Conservation (phyloP, 2,888 invertebrate genomes). For the Aphidius colemani region DNA sequence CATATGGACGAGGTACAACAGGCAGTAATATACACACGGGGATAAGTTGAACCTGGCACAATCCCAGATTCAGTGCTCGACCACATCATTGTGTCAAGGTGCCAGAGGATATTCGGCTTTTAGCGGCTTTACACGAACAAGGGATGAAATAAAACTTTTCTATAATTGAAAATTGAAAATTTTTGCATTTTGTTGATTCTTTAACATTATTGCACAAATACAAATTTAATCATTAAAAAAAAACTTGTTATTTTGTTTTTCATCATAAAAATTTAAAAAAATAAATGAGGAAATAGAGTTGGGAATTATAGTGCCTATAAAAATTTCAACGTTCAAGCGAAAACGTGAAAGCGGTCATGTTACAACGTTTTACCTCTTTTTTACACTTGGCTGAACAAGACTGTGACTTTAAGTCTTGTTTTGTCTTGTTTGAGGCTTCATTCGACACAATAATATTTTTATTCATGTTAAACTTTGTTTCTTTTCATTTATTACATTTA, state of each 20-base stretch:
- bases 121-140: constrained; percentile 7
- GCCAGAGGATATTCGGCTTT: constrained; percentile 10
- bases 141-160: neutral
- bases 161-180: neutral
- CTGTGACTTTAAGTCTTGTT: neutral
- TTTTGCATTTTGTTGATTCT: neutral
- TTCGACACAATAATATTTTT: no score
- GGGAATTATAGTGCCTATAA: neutral
- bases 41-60: constrained; percentile 16
- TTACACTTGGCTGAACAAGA: constrained; percentile 10
- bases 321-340: constrained; percentile 6
- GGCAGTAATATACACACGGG: constrained; percentile 24
- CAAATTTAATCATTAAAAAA: no score
- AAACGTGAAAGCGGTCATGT: constrained; percentile 21
- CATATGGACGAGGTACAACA: constrained; percentile 36
- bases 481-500: no score
- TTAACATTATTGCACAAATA: no score
- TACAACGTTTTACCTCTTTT: constrained; percentile 18
- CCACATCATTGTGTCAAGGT: constrained; percentile 23
- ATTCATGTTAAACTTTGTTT: no score
- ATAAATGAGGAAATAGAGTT: neutral
- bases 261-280: neutral
- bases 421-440: no score
- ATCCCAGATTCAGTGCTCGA: constrained; percentile 17
- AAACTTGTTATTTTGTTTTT: no score